Conservation (phyloP, 2,113 vertebrate genomes). For the Pao palembangensis region DNA sequence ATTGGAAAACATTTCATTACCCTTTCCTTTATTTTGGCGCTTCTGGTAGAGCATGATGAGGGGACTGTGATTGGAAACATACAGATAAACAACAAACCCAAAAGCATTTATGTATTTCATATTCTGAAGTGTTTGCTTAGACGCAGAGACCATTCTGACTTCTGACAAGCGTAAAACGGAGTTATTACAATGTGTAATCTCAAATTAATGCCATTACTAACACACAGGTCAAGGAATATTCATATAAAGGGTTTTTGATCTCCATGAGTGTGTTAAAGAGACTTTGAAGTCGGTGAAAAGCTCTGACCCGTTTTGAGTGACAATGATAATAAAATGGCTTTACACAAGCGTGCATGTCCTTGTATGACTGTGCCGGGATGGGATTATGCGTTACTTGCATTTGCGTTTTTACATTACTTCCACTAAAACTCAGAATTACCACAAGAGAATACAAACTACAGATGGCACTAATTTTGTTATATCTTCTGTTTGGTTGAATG, state of each 20-base stretch:
- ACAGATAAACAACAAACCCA: too few species aligned
- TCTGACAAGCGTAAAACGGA: slow-evolving; percentile 15
- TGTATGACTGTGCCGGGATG: slow-evolving; percentile 12
- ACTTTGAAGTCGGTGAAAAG: slow-evolving; percentile 33
- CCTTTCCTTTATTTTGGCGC: too few species aligned
- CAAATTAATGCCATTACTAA: not conserved
- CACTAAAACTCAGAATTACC: slow-evolving; percentile 26
- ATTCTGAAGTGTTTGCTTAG: too few species aligned
- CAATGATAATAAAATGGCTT: slow-evolving; percentile 56
- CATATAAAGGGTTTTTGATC: slow-evolving; percentile 12
- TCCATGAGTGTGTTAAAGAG: slow-evolving; percentile 25
- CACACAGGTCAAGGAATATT: slow-evolving; percentile 3
- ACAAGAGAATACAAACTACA: too few species aligned
- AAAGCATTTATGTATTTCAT: too few species aligned
- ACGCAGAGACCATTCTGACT: slow-evolving; percentile 10
- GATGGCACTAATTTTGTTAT: too few species aligned
- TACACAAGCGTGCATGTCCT: slow-evolving; percentile 43
- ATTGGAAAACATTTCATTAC: too few species aligned
- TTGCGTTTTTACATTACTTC: slow-evolving; percentile 35
- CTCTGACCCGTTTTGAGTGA: slow-evolving; percentile 46
- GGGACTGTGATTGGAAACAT: too few species aligned
- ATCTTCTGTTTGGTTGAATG: slow-evolving; percentile 19
- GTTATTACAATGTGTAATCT: not conserved
- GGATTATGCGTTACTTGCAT: slow-evolving; percentile 33
- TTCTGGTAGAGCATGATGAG: too few species aligned